Percentiles rank a stretch among this genome's conserved stretches.
Evolutionary conservation across 2,888 invertebrate species (phyloP).

Genomic region (Notodonta ziczac): DNA sequence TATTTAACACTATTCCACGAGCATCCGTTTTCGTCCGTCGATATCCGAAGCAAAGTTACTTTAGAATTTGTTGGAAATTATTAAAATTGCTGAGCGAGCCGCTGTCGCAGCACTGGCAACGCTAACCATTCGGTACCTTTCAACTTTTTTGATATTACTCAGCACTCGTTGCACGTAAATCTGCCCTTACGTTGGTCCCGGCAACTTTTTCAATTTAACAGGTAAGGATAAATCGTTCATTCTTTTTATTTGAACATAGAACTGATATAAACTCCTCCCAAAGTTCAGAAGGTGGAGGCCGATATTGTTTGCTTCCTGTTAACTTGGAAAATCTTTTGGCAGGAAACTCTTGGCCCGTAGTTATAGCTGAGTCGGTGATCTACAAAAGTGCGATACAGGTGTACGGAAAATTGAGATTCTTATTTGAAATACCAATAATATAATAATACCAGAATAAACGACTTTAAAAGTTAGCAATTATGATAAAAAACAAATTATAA

Average conservation of each 20-base stretch:
- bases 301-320: constrained; percentile 71
- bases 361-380: constrained; percentile 14
- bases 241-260: constrained; percentile 83
- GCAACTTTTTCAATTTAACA: constrained; percentile 85
- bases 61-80: constrained; percentile 68
- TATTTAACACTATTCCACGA: constrained; percentile 7
- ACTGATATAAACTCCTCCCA: constrained; percentile 77
- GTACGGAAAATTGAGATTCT: neutral
- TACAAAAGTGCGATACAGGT: constrained; percentile 22
- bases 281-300: constrained; percentile 62
- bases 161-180: constrained; percentile 80
- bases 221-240: constrained; percentile 84
- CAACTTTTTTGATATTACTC: constrained; percentile 83
- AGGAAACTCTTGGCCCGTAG: constrained; percentile 41
- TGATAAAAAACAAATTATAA: too few relatives aligned
- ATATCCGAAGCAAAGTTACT: constrained; percentile 41
- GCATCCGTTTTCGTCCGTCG: constrained; percentile 17
- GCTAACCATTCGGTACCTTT: constrained; percentile 63
- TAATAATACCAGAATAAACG: too few relatives aligned
- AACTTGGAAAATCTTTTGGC: constrained; percentile 65
- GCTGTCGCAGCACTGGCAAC: constrained; percentile 49
- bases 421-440: too few relatives aligned
- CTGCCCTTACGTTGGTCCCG: constrained; percentile 78
- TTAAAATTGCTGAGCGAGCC: constrained; percentile 60
- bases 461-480: too few relatives aligned